A percentile compares a stretch with the other conserved stretches of the same genome.
Evolutionary conservation across 2,113 vertebrate species (phyloP).

Genomic region (Catagonus wagneri): DNA sequence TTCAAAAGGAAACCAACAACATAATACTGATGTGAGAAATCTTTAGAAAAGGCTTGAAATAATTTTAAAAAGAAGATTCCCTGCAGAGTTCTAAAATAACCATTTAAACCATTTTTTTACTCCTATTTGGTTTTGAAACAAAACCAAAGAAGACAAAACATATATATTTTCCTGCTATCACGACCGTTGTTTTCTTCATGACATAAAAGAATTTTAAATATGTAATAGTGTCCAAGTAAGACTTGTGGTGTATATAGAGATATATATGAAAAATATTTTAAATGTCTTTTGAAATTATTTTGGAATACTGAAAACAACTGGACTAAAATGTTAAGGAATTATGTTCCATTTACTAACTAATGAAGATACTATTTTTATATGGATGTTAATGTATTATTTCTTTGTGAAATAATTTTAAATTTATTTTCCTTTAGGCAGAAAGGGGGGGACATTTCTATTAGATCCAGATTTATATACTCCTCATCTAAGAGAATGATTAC

Average conservation of each 20-base stretch:
- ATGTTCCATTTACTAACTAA: conserved; percentile 43
- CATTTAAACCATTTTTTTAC: conserved; percentile 70
- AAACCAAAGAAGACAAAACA: conserved; percentile 66
- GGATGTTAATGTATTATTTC: conserved; percentile 55
- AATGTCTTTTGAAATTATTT: background rate
- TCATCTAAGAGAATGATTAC: conserved; percentile 28
- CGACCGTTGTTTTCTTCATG: conserved; percentile 47
- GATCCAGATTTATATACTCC: background rate
- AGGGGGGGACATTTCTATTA: conserved; percentile 55
- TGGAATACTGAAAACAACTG: conserved; percentile 49
- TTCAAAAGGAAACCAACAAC: conserved; percentile 66
- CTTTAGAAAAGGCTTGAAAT: conserved; percentile 70
- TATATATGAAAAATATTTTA: conserved; percentile 46
- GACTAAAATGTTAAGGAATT: conserved; percentile 62
- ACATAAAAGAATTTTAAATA: background rate
- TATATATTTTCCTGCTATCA: conserved; percentile 57
- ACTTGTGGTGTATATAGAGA: background rate
- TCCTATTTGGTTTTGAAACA: conserved; percentile 72
- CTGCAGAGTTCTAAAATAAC: conserved; percentile 73
- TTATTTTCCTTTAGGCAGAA: conserved; percentile 65
- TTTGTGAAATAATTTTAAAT: conserved; percentile 66
- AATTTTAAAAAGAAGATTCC: conserved; percentile 74
- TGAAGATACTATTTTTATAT: conserved; percentile 39
- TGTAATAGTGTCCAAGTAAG: background rate
- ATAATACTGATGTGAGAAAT: conserved; percentile 70